Conservation (phyloP, 2,888 invertebrate genomes). For the Orthosia cruda region DNA sequence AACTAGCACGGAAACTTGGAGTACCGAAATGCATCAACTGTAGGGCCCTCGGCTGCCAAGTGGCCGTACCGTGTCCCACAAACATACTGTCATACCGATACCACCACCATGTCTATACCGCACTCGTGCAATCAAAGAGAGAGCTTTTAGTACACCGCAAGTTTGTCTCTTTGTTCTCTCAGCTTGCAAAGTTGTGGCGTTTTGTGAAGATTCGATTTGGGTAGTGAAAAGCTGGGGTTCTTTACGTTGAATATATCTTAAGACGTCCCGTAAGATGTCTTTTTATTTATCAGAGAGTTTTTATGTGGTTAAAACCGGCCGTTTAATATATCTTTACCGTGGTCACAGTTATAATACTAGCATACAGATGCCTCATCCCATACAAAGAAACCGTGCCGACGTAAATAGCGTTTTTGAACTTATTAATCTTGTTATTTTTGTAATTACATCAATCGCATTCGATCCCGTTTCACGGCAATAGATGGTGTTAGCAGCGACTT, state of each 20-base stretch:
- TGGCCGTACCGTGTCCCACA: constrained; percentile 72
- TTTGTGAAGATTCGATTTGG: constrained; percentile 52
- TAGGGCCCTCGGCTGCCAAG: constrained; percentile 78
- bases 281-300: not conserved
- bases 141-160: constrained; percentile 83
- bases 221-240: constrained; percentile 12
- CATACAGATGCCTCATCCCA: too few relatives aligned
- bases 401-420: too few relatives aligned
- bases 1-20: constrained; percentile 71
- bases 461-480: too few relatives aligned
- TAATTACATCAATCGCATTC: too few relatives aligned
- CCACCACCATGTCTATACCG: constrained; percentile 64
- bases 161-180: constrained; percentile 72
- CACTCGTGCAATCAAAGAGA: constrained; percentile 84
- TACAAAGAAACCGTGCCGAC: too few relatives aligned
- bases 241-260: constrained; percentile 6
- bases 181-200: constrained; percentile 38
- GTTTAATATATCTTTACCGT: too few relatives aligned
- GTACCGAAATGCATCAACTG: constrained; percentile 84
- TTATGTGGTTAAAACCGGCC: not conserved
- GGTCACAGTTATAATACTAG: too few relatives aligned
- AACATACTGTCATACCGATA: constrained; percentile 67
- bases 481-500: too few relatives aligned
- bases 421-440: too few relatives aligned
- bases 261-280: not conserved